Evolutionary conservation across 2,888 invertebrate species (phyloP).

Genomic region (Apantesis nais): DNA sequence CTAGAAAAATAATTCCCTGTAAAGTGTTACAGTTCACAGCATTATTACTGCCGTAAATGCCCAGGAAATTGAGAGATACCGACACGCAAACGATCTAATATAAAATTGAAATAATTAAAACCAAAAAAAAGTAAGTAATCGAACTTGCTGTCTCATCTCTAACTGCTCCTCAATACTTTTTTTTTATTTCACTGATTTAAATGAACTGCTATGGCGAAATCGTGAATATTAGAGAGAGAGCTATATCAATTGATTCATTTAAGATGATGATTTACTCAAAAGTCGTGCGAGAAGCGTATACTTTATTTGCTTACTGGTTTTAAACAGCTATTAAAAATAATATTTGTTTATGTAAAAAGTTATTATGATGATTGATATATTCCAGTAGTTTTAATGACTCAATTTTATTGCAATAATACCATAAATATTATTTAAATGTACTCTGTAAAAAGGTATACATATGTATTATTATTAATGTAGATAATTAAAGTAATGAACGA

Average conservation of each 20-base stretch:
- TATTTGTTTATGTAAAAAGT: conserved; percentile 20
- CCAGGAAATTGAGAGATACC: background rate
- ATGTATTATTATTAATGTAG: background rate
- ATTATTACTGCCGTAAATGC: background rate
- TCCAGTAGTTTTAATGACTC: conserved; percentile 18
- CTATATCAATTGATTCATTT: conserved; percentile 13
- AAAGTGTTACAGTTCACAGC: background rate
- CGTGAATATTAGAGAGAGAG: conserved; percentile 11
- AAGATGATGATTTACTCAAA: conserved; percentile 8
- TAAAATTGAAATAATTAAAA: background rate
- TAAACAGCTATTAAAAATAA: conserved; percentile 8
- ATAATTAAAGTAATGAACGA: background rate
- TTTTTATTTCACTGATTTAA: background rate
- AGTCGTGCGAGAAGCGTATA: conserved; percentile 18
- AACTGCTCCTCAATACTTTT: background rate
- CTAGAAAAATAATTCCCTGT: background rate
- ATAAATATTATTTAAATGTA: conserved; percentile 10
- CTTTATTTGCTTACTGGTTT: conserved; percentile 16
- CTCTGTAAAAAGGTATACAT: background rate
- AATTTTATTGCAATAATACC: conserved; percentile 13
- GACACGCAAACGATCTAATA: background rate
- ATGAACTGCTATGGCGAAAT: conserved; percentile 6
- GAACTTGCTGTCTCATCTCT: background rate
- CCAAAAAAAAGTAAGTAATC: background rate
- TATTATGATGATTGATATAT: conserved; percentile 21